phyloP scores from a whole-genome alignment of 1,140 invertebrate genomes.

The Plutomurus gul region DNA sequence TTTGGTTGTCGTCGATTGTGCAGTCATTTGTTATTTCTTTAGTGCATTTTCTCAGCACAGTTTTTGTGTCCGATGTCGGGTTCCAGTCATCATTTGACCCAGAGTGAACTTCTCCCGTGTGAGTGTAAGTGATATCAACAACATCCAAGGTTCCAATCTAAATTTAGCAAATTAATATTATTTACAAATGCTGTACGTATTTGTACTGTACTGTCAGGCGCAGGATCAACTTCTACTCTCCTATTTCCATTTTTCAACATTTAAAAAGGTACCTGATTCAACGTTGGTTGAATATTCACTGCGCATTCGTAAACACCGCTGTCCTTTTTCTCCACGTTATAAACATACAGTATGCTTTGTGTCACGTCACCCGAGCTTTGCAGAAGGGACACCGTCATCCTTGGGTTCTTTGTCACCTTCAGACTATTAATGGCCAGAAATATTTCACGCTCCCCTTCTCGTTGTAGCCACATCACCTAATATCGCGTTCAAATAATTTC shows the following conservation, averaged over 20 bases:
- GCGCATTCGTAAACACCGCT: slow-evolving; percentile 30
- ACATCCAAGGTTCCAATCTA: slow-evolving; percentile 37
- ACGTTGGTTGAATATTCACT: slow-evolving; percentile 2
- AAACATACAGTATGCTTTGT: slow-evolving; percentile 36
- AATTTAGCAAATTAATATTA: neutral
- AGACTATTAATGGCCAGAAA: slow-evolving; percentile 33
- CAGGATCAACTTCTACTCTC: no score
- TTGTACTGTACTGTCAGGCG: no score
- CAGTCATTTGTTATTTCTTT: neutral
- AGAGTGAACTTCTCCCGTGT: neutral
- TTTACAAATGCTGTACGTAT: neutral
- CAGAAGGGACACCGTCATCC: slow-evolving; percentile 23
- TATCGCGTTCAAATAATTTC: no score
- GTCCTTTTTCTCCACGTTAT: slow-evolving; percentile 14
- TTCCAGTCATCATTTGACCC: neutral
- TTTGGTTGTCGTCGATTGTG: neutral
- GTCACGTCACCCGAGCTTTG: slow-evolving; percentile 33
- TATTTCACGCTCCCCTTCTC: neutral
- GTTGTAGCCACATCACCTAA: slow-evolving; percentile 33
- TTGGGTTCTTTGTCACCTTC: slow-evolving; percentile 35
- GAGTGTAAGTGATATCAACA: neutral
- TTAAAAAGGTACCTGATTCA: slow-evolving; percentile 13
- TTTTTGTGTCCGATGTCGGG: neutral
- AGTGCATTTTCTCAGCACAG: neutral
- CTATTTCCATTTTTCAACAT: no score